These are phyloP conservation scores for Dioctria linearis DNA, from an alignment of 2,888 invertebrate species.

Conservation along the genomic window DNA sequence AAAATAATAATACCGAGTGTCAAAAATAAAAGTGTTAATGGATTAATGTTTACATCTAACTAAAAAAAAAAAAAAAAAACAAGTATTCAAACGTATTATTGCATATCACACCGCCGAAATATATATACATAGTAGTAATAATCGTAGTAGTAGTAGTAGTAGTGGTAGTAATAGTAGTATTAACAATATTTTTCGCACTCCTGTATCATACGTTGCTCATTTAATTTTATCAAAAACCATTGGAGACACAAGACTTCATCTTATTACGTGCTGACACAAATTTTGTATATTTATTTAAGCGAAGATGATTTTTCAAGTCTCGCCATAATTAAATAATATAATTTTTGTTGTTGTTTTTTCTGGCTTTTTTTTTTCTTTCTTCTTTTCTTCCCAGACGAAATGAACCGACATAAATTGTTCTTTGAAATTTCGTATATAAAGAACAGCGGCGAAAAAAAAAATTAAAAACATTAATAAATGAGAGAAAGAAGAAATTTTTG, in stretches of 20 bases:
- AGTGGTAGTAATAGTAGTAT: too few relatives aligned
- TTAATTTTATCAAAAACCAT: constrained; percentile 14
- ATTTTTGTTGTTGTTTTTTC: not conserved
- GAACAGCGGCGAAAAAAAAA: not conserved
- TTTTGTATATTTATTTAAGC: constrained; percentile 11
- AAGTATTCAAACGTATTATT: too few relatives aligned
- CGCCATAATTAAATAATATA: constrained; percentile 14
- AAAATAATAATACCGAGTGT: too few relatives aligned
- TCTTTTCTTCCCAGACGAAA: not conserved
- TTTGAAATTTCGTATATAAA: not conserved
- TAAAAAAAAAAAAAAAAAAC: too few relatives aligned
- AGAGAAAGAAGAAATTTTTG: not conserved
- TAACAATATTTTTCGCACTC: too few relatives aligned
- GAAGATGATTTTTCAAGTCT: not conserved
- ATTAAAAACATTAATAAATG: not conserved
- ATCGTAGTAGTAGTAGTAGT: too few relatives aligned
- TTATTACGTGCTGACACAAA: constrained; percentile 18
- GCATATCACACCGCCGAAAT: too few relatives aligned
- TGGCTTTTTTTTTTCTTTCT: too few relatives aligned
- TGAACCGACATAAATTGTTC: constrained; percentile 5
- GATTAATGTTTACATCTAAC: too few relatives aligned
- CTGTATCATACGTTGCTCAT: not conserved
- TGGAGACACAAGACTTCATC: not conserved
- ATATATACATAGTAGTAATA: too few relatives aligned
- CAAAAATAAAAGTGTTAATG: too few relatives aligned